Evolutionary conservation across 2,797 vertebrate genomes (phyloP).

Genomic region (Gallinago nigripennis): DNA sequence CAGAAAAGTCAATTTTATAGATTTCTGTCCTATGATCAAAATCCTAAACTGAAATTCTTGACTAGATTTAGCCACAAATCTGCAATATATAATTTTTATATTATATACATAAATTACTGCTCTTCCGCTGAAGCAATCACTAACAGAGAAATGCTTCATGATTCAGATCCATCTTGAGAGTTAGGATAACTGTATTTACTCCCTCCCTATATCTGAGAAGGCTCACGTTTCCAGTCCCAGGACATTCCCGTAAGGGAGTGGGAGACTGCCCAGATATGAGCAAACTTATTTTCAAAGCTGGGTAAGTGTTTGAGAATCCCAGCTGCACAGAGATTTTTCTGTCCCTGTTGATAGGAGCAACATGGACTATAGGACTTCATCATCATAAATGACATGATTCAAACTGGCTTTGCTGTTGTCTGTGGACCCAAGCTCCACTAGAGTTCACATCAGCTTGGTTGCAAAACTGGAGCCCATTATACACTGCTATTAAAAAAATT

Average conservation of each 20-base stretch:
- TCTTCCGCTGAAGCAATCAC: background rate
- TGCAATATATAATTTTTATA: constrained; percentile 16
- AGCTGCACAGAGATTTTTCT: background rate
- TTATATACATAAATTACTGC: background rate
- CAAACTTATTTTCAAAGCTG: background rate
- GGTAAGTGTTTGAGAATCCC: background rate
- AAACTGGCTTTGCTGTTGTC: background rate
- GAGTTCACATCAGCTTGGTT: background rate
- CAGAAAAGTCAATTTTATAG: background rate
- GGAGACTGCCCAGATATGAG: background rate
- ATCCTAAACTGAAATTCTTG: constrained; percentile 6
- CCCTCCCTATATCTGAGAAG: background rate
- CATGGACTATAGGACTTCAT: background rate
- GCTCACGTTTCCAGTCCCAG: background rate
- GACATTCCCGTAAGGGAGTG: background rate
- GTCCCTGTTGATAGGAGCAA: background rate
- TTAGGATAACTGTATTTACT: background rate
- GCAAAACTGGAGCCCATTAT: background rate
- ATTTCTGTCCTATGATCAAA: background rate
- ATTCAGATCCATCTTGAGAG: background rate
- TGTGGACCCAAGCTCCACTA: background rate
- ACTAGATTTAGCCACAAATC: constrained; percentile 8
- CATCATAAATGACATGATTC: background rate
- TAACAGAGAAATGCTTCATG: background rate
- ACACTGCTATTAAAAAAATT: background rate